Base-by-base conservation (phyloP, 2,113 vertebrate genomes). In the Bubo bubo region DNA sequence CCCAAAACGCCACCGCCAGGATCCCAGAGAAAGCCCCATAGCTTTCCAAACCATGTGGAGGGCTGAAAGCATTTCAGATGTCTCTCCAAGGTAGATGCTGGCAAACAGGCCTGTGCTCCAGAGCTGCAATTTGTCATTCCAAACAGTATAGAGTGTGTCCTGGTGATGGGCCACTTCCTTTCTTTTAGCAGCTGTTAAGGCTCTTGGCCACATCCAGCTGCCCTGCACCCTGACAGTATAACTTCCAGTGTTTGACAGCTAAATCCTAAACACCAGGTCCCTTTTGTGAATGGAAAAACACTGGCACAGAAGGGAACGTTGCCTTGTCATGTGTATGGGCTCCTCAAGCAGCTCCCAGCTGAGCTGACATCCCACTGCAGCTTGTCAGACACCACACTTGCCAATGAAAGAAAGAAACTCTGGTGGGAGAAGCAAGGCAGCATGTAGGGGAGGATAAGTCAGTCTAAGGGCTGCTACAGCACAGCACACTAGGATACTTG, bases 221-320 rank as follows among this genome's bases (percentile, higher is more conserved):
- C 96, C 97, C 96, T 77, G 37, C 74, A 96, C 96, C 97, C 97
- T 97, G 97, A 62, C 68, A 86, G 72, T 91, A 95, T 98, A 97
- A 97, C 85, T 95, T 95, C 86, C 88, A 95, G 95, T 96, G 98
- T 98, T 97, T 98, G 98, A 98, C 97, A 98, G 86, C 62, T 96
- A 97, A 97, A 98, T 98, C 97, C 96, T 28, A 47, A 91, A 93
- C 87, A 93, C 82, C 80, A 37, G 30, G 86, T 60, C 67, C 81
- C 71, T 62, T 53, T 88, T 95, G 91, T 95, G 95, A 98, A 97
- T 95, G 97, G 97, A 98, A 98, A 98, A 88, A 20, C 41, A 59
- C 12, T 41, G 68, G 66, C 67, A 43, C 49, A 86, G 80, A 45
- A 59, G 45, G 24, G 19, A 92, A 67, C 2, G 12, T 47, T 71